Evolutionary conservation across 2,113 vertebrate genomes (phyloP).

Genomic region (Acanthisitta chloris): DNA sequence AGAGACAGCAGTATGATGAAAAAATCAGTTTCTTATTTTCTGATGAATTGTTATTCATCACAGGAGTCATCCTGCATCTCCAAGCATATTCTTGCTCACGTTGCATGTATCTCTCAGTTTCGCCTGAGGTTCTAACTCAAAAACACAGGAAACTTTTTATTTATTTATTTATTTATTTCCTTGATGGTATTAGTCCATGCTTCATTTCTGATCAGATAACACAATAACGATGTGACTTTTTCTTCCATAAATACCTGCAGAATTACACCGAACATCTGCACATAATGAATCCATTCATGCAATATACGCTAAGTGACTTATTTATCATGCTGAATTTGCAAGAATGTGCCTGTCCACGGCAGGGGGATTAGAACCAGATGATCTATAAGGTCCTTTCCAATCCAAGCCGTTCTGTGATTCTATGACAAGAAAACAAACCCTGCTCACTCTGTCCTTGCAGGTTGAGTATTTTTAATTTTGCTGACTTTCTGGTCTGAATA

Average conservation of each 20-base stretch:
- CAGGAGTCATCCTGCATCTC: background rate
- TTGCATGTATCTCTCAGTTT: background rate
- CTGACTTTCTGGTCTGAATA: background rate
- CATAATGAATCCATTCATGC: slow-evolving; percentile 75
- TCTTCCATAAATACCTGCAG: slow-evolving; percentile 64
- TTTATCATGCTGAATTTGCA: slow-evolving; percentile 44
- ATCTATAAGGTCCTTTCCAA: background rate
- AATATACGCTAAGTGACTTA: slow-evolving; percentile 43
- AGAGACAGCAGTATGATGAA: background rate
- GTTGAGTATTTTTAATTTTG: background rate
- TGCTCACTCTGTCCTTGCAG: background rate
- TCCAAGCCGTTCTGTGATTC: background rate
- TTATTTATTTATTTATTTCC: background rate
- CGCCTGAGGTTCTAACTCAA: background rate
- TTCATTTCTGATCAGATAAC: slow-evolving; percentile 65
- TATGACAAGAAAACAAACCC: background rate
- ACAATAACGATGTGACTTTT: slow-evolving; percentile 62
- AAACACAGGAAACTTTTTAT: background rate
- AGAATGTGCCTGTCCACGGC: background rate
- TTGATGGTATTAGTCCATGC: slow-evolving; percentile 40
- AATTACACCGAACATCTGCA: slow-evolving; percentile 70
- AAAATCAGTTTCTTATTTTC: slow-evolving; percentile 43
- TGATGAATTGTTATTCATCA: slow-evolving; percentile 29
- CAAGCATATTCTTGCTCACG: slow-evolving; percentile 27
- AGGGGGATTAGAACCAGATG: background rate